Percentiles rank a stretch among this genome's conserved stretches.
These are phyloP conservation scores for Origma solitaria DNA, from an alignment of 2,113 vertebrate species.

Conservation along the genomic window DNA sequence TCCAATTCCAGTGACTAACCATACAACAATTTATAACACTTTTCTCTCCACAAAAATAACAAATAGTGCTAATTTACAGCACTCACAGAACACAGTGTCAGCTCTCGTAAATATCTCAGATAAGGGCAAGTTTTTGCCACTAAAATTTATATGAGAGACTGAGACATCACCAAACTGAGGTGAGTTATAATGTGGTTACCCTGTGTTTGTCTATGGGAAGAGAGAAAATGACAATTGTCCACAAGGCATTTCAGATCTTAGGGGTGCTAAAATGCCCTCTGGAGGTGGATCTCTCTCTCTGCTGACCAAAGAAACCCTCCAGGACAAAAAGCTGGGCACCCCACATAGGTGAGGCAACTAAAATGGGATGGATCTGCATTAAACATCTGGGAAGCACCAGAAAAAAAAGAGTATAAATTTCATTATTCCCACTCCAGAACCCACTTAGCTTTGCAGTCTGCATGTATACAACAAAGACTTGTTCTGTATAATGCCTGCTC, in stretches of 20 bases:
- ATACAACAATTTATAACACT: background rate
- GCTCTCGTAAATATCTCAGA: background rate
- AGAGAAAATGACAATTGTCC: background rate
- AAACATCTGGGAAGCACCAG: background rate
- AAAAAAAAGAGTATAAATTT: background rate
- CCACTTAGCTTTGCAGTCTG: background rate
- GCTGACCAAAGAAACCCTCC: background rate
- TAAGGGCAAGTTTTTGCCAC: background rate
- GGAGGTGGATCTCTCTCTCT: background rate
- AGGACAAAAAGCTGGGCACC: background rate
- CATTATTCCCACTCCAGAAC: background rate
- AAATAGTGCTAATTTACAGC: conserved; percentile 4
- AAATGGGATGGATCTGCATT: background rate
- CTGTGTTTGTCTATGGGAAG: background rate
- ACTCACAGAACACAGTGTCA: background rate
- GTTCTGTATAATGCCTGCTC: background rate
- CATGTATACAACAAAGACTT: background rate
- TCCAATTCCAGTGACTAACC: background rate
- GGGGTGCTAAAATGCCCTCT: background rate
- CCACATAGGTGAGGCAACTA: background rate
- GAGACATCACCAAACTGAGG: background rate
- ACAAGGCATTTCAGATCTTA: background rate
- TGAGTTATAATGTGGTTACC: background rate
- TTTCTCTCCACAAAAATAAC: background rate
- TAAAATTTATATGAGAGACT: background rate